Evolutionary conservation across 2,113 vertebrate genomes (phyloP).

Genomic region (Procapra przewalskii): DNA sequence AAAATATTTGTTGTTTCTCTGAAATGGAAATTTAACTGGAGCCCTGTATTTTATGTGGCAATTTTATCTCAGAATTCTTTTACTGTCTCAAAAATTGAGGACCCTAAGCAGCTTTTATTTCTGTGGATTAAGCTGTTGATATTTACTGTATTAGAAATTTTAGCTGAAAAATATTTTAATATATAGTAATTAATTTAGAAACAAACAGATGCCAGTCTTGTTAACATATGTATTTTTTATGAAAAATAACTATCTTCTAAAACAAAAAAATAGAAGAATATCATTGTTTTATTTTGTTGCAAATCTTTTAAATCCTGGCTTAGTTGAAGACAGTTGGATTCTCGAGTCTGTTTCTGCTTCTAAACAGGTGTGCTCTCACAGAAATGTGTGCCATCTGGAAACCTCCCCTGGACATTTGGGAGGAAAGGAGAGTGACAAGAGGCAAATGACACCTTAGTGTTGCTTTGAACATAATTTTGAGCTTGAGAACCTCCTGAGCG

Average conservation of each 20-base stretch:
- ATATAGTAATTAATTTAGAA: not conserved
- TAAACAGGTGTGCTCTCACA: not conserved
- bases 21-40: not conserved
- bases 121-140: not conserved
- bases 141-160: not conserved
- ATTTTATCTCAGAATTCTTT: not conserved
- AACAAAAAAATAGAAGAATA: not conserved
- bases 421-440: not conserved
- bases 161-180: not conserved
- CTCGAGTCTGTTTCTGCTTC: not conserved
- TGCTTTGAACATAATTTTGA: not conserved
- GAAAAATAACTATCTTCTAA: not conserved
- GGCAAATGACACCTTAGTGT: not conserved
- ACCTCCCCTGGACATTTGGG: not conserved
- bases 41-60: not conserved
- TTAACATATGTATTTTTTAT: not conserved
- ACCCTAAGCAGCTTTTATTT: not conserved
- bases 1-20: not conserved
- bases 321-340: not conserved
- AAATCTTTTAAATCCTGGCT: not conserved
- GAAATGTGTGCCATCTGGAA: not conserved
- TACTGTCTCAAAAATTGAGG: not conserved
- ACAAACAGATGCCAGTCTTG: not conserved
- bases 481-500: not conserved
- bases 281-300: not conserved